A percentile compares a stretch with the other conserved stretches of the same genome.
Evolutionary conservation across 2,113 vertebrate genomes (phyloP).

Genomic region (Hystrix cristata): DNA sequence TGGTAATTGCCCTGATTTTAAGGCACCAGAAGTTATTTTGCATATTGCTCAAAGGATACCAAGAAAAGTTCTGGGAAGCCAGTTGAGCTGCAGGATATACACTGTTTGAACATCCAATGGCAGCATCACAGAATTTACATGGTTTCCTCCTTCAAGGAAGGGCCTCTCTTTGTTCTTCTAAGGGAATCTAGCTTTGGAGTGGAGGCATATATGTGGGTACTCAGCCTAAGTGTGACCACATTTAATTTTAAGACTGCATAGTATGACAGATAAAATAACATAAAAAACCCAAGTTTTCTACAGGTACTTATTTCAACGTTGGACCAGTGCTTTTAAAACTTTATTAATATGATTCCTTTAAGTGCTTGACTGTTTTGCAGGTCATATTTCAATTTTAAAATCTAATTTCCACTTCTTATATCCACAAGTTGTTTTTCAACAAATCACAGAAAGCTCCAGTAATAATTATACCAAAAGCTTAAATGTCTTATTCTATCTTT

Average conservation of each 20-base stretch:
- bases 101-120: neutral
- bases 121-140: neutral
- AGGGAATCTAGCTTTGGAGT: neutral
- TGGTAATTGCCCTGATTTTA: slow-evolving; percentile 4
- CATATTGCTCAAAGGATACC: neutral
- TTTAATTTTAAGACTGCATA: slow-evolving; percentile 38
- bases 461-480: slow-evolving; percentile 45
- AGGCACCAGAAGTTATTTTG: neutral
- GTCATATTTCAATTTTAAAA: slow-evolving; percentile 50
- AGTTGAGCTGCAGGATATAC: neutral
- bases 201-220: neutral
- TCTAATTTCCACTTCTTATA: slow-evolving; percentile 19
- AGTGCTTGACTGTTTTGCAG: neutral
- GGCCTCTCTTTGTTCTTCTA: neutral
- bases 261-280: slow-evolving; percentile 39
- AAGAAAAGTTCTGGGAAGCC: slow-evolving; percentile 21
- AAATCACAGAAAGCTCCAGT: slow-evolving; percentile 17
- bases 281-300: slow-evolving; percentile 36
- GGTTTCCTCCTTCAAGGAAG: neutral
- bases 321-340: neutral
- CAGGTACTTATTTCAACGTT: neutral
- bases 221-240: neutral
- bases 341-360: slow-evolving; percentile 38
- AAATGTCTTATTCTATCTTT: slow-evolving; percentile 6
- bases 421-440: neutral